phyloP scores from a whole-genome alignment of 2,888 invertebrate genomes.

The Brenthis hecate region DNA sequence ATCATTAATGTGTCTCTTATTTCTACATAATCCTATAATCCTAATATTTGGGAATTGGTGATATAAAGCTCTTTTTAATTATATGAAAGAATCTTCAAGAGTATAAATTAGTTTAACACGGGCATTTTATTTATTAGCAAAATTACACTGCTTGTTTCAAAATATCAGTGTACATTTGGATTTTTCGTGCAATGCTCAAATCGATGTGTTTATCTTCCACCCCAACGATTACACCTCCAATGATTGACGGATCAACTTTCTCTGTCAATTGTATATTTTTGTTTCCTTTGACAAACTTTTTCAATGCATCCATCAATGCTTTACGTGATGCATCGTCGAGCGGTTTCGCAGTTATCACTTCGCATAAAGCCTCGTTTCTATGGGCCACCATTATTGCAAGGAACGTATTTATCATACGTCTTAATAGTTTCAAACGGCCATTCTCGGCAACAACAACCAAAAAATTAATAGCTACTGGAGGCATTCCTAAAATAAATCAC shows the following conservation, averaged over 20 bases:
- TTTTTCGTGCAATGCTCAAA: conserved; percentile 63
- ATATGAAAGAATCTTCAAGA: neutral
- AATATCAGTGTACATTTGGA: conserved; percentile 64
- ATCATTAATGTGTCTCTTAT: neutral
- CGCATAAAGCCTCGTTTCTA: conserved; percentile 66
- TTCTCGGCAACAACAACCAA: conserved; percentile 66
- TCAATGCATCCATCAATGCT: conserved; percentile 55
- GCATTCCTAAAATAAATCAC: conserved; percentile 56
- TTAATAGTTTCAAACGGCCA: conserved; percentile 61
- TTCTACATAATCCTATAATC: neutral
- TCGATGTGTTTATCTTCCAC: conserved; percentile 71
- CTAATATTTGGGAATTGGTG: neutral
- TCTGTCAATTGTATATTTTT: conserved; percentile 66
- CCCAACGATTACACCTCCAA: conserved; percentile 70
- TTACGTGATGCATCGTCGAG: conserved; percentile 52
- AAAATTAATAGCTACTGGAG: conserved; percentile 59
- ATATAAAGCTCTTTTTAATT: neutral
- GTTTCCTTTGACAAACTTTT: conserved; percentile 57
- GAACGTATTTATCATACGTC: conserved; percentile 62
- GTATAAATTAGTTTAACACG: no score
- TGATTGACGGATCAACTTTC: conserved; percentile 59
- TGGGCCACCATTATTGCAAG: conserved; percentile 67
- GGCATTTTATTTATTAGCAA: no score
- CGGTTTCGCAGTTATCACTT: conserved; percentile 68
- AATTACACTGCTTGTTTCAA: conserved; percentile 54